Base-by-base conservation (phyloP, 2,113 vertebrate genomes). In the Myrmophylax atrothorax region DNA sequence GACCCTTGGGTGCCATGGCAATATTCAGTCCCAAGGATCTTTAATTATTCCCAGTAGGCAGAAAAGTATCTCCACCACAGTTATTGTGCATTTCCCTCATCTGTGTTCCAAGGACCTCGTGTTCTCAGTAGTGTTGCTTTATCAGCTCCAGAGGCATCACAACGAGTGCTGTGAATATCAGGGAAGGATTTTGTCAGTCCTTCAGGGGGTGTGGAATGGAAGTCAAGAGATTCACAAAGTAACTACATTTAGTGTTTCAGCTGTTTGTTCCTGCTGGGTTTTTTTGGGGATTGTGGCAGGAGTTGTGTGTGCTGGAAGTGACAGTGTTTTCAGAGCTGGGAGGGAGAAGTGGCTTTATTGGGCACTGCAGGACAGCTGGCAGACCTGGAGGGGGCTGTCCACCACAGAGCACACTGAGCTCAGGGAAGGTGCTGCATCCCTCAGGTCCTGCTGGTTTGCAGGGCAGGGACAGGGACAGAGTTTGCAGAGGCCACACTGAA, bases 301-400 rank as follows among this genome's bases (percentile, higher is more conserved):
- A 46, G 31, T 94, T 91, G 78, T 93, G 58, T 93, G 60, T 88
- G 12, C 93, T 96, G 94, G 78, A 96, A 96, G 69, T 87, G 49
- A n/a, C 44, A 62, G 22, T 87, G 69, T 94, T 96, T 91, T 53
- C 62, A 73, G 89, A 89, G n/a, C 84, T 92, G 62, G 10, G 76
- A 72, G 53, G 66, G 73, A 90, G 44, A 79, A 58, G 47, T 66
- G 74, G 29, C 82, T 94, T 87, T 94, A 89, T 66, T 92, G 91
- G 67, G 67, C 59, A 47, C 53, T 82, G 24, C 31, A 60, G 62
- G 80, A 38, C 68, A 74, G 40, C 37, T 84, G 25, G 52, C 25
- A 18, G 66, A 50, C 37, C 47, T 11, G 1, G 3, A 66, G 56
- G 76, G 64, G 62, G 76, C 40, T 75, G 84, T 88, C 52, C 56